phyloP scores from a whole-genome alignment of 2,113 vertebrate genomes.

The Zapus hudsonius region DNA sequence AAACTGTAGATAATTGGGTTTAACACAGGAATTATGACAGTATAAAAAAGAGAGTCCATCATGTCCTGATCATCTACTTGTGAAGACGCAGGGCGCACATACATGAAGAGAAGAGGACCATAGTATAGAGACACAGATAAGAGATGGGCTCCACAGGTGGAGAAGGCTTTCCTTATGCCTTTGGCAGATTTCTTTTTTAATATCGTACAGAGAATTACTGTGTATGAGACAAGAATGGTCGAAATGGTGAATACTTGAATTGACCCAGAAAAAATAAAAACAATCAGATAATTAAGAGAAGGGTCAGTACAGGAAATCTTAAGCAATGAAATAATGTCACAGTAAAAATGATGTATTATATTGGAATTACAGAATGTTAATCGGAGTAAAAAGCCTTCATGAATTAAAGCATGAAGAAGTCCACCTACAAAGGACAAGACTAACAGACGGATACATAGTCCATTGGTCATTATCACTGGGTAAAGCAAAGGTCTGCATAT shows the following conservation, averaged over 20 bases:
- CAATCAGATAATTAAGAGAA: slow-evolving; percentile 52
- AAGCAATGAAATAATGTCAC: slow-evolving; percentile 63
- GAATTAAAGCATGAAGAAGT: slow-evolving; percentile 56
- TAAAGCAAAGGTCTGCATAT: slow-evolving; percentile 70
- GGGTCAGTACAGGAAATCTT: slow-evolving; percentile 65
- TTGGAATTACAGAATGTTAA: slow-evolving; percentile 80
- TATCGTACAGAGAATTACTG: slow-evolving; percentile 41
- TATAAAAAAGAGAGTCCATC: slow-evolving; percentile 57
- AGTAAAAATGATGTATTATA: slow-evolving; percentile 62
- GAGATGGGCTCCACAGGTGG: slow-evolving; percentile 71
- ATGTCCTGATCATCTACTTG: background rate
- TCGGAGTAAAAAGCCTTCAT: slow-evolving; percentile 63
- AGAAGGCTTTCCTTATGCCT: slow-evolving; percentile 54
- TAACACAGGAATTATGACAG: slow-evolving; percentile 40
- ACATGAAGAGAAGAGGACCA: slow-evolving; percentile 65
- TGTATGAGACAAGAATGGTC: slow-evolving; percentile 44
- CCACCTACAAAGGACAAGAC: slow-evolving; percentile 67
- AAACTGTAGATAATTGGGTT: slow-evolving; percentile 64
- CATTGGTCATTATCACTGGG: slow-evolving; percentile 43
- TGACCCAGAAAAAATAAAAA: slow-evolving; percentile 62
- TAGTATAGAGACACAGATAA: slow-evolving; percentile 65
- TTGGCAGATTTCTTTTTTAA: slow-evolving; percentile 52
- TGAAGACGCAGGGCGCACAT: slow-evolving; percentile 16
- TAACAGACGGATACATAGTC: background rate
- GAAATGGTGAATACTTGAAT: slow-evolving; percentile 50